Conservation (phyloP, 2,888 invertebrate genomes). For the Sycophila texana region DNA sequence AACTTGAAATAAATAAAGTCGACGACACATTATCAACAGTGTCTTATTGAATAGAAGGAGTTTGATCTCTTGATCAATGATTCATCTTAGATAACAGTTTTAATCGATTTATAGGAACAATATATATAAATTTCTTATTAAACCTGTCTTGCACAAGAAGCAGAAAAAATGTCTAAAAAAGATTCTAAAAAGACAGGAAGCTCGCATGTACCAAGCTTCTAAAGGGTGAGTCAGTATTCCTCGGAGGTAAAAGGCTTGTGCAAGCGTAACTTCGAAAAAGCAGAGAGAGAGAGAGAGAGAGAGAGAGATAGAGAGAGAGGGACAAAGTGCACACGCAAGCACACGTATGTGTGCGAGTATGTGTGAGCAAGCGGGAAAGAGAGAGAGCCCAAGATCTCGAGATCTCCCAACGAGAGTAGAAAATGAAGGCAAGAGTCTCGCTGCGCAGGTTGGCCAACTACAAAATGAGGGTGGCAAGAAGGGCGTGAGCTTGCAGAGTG, state of each 20-base stretch:
- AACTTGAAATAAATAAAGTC: no score
- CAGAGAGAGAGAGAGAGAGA: conserved; percentile 43
- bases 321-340: conserved; percentile 30
- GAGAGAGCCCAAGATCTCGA: conserved; percentile 50
- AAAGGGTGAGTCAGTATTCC: conserved; percentile 59
- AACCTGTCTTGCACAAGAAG: no score
- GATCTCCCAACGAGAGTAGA: conserved; percentile 45
- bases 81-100: no score
- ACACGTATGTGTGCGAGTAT: no score
- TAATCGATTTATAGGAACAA: no score
- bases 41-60: no score
- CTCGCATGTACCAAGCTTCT: no score
- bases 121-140: no score
- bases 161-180: no score
- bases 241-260: conserved; percentile 66
- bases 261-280: conserved; percentile 67
- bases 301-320: conserved; percentile 42
- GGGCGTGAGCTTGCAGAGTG: background rate
- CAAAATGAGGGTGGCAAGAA: conserved; percentile 59
- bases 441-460: conserved; percentile 61
- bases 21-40: no score
- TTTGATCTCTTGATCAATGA: no score
- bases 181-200: no score
- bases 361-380: conserved; percentile 31
- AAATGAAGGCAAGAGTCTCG: conserved; percentile 38